Base-by-base conservation (phyloP, 1,140 invertebrate genomes). In the Yoshiicerus persimilis region DNA sequence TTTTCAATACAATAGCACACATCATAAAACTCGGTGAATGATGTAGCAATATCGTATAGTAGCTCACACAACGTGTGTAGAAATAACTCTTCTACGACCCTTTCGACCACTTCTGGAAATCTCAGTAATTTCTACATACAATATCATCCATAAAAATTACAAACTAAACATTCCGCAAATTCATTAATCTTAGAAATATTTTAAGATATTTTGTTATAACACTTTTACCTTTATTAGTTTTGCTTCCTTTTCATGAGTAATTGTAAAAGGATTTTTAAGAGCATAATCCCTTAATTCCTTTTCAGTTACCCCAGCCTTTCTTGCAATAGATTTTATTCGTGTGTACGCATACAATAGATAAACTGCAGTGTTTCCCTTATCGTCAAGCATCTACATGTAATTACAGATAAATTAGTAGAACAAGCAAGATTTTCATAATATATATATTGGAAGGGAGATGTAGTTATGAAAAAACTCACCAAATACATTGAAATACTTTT, bases 301-400 rank as follows among this genome's bases (percentile, higher is more conserved):
- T 23, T 92, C 92, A 8, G 93, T 92, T 25, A 96, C 92, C 75
- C 96, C 95, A 38, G 96, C 96, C 87, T 94, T 97, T 87, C 97
- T 94, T 2, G 96, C 96, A 91, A 99, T 99, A 0, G 97, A 98
- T 89, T 95, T 94, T 90, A 99, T 99, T 84, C 99, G 94, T 4
- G 98, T 99, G 86, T 98, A 95, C 16, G 98, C 97, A 93, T 99
- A 99, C 5, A 99, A 92, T 4, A 99, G 93, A 92, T 99, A 99
- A 0, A 99, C 98, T 1, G 99, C 99, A 6, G 99, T 99, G 92
- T 99, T 99, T 2, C 99, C 99, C 92, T 97, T 96, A 92, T 99
- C 99, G 91, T 99, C 98, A 39, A 99, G 93, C 99, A 99, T 99
- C 94, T 97, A 83, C 92, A 92, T 84, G 11, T 4, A 34, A 27